These are phyloP conservation scores for Bursaphelenchus mucronatus DNA, from an alignment of 1,140 invertebrate species.

Conservation along the genomic window DNA sequence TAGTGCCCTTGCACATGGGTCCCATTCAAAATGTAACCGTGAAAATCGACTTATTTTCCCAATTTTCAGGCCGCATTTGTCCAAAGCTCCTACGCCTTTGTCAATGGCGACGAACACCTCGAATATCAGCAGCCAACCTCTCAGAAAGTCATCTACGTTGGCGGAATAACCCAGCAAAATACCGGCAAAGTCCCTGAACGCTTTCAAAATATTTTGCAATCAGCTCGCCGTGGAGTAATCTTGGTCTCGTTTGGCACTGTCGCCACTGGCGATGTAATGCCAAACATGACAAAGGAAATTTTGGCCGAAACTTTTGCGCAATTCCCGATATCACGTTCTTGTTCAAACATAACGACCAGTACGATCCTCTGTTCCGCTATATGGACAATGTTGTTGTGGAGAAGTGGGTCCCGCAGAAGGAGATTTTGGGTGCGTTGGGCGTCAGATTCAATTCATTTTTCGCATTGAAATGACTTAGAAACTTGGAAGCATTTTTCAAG, in stretches of 20 bases:
- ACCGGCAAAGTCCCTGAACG: background rate
- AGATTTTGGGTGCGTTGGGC: slow-evolving; percentile 30
- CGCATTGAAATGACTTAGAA: no score
- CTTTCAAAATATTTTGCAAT: background rate
- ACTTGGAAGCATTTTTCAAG: no score
- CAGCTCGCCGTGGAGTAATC: background rate
- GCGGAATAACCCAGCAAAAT: slow-evolving; percentile 6
- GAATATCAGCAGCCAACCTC: slow-evolving; percentile 12
- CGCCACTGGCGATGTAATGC: background rate
- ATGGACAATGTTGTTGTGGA: slow-evolving; percentile 20
- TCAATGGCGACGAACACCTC: slow-evolving; percentile 11
- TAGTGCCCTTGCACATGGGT: no score
- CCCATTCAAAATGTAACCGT: no score
- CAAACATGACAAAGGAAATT: slow-evolving; percentile 1
- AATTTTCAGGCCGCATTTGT: no score
- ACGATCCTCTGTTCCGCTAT: slow-evolving; percentile 1
- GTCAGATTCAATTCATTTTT: no score
- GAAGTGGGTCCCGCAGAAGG: slow-evolving; percentile 30
- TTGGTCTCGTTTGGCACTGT: slow-evolving; percentile 6
- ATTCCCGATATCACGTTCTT: slow-evolving; percentile 33
- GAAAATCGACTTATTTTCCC: no score
- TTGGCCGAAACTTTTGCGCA: slow-evolving; percentile 23
- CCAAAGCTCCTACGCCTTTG: background rate
- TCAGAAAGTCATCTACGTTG: slow-evolving; percentile 14
- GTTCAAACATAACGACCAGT: slow-evolving; percentile 22